Base-by-base conservation (phyloP, 2,113 vertebrate genomes). In the Aspidoscelis tigris region DNA sequence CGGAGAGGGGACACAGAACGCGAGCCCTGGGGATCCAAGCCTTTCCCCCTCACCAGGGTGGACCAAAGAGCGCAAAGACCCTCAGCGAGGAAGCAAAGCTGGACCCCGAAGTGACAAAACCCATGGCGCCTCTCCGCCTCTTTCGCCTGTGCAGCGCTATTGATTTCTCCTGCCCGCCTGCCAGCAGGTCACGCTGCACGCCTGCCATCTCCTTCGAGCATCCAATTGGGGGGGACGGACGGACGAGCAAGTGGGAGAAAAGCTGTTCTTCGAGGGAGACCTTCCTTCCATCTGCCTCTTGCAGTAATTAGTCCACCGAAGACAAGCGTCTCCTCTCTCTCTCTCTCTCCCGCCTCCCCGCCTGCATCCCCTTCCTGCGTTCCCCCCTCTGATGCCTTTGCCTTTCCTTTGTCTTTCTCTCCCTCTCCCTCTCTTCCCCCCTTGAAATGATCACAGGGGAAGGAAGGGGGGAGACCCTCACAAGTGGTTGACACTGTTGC, bases 401-500 rank as follows among this genome's bases (percentile, higher is more conserved):
- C 75, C 41, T 85, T 83, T n/a, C 82, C 83, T 64, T 83, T 33
- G 83, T 78, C 24, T n/a, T 55, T 26, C 18, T 75, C 82, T 64
- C 73, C 82, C 77, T 74, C 39, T n/a, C 8, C 66, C 64, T 47
- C 44, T 20, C 78, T 72, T 39, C 68, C 78, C 93, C 84, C 88
- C 86, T 88, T 93, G 91, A 93, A 95, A 96, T 93, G 88, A 94
- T 95, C 94, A 91, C 88, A 10, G 85, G 91, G 95, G 93, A 92
- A 90, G 68, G 58, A 68, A 50, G 24, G 9, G 26, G 66, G 66
- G 41, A 41, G 44, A 85, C 58, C 83, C 94, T 90, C 89, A 93
- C 94, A 94, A 95, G 93, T 93, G 94, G 96, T 95, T 96, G 95
- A 96, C 94, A 95, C 91, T 78, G 96, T 97, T 96, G 92, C 95